phyloP scores from a whole-genome alignment of 2,888 invertebrate species.

The Empis livida region DNA sequence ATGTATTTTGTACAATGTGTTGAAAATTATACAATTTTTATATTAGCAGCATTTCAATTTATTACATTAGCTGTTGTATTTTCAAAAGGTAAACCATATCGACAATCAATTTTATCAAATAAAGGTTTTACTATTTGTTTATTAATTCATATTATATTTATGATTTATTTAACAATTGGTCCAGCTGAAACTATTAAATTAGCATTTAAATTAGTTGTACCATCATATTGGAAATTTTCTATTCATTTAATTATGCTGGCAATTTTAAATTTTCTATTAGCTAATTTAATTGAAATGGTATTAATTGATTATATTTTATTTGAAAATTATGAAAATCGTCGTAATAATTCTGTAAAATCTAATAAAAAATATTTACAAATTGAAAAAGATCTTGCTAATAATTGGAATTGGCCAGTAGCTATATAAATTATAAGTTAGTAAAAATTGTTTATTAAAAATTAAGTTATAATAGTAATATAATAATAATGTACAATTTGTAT shows the following conservation, averaged over 20 bases:
- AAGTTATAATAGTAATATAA: no score
- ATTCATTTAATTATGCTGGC: slow-evolving; percentile 37
- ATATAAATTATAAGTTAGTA: no score
- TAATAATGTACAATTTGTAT: no score
- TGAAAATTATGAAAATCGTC: slow-evolving; percentile 32
- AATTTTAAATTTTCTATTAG: slow-evolving; percentile 37
- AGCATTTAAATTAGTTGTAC: slow-evolving; percentile 49
- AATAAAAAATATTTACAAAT: no score
- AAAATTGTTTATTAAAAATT: no score
- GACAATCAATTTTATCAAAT: slow-evolving; percentile 66
- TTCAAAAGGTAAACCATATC: slow-evolving; percentile 73
- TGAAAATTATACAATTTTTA: slow-evolving; percentile 71
- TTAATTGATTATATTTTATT: slow-evolving; percentile 42
- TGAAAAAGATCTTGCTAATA: no score
- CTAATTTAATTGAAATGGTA: slow-evolving; percentile 40
- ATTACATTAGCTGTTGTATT: slow-evolving; percentile 69
- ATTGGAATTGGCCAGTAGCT: no score
- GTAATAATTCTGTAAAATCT: no score
- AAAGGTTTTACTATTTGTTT: slow-evolving; percentile 53
- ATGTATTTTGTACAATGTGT: slow-evolving; percentile 46
- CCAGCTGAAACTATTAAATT: slow-evolving; percentile 46
- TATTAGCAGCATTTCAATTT: slow-evolving; percentile 74
- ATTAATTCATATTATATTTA: slow-evolving; percentile 47
- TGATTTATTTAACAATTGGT: slow-evolving; percentile 47
- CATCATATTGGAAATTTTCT: slow-evolving; percentile 40